Base-by-base conservation (phyloP, 23 tunicate genomes). In the Botrylloides violaceus region DNA sequence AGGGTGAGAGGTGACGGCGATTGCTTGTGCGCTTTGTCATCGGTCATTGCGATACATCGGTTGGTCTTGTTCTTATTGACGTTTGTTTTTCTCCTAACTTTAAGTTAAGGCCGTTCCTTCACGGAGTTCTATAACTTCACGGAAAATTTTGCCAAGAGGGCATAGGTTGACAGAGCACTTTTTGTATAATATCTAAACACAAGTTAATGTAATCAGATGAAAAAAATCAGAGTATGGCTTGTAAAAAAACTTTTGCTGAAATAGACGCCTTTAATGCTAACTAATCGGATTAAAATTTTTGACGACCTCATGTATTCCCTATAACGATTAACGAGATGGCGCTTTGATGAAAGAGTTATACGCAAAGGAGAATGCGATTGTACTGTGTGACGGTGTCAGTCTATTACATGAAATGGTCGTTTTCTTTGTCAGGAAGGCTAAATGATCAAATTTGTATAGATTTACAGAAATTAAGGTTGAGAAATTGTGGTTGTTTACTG, bases 131-230 rank as follows among this genome's bases (percentile, higher is more conserved):
- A n/a, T n/a, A n/a, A n/a, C 15, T 43, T 15, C 53, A 15, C 53
- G 15, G 9, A 9, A 15, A 7, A 43, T 7, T 43, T 43, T 15
- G 53, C 53, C 9, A 43, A 9, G 15, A 43, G 9, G 53, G 53
- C 53, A 43, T 43, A 43, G 53, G 15, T 43, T 43, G 53, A 43
- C 53, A 43, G 53, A 43, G 53, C 53, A 43, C 53, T 43, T 43
- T 43, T n/a, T n/a, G n/a, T 15, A 43, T 43, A 43, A 43, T 15
- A 43, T 43, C 53, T 43, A 43, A 43, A 43, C 53, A 43, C 53
- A 15, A 43, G 53, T 43, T 43, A 43, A 15, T 15, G 15, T 43
- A 43, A 43, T 43, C 53, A 43, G 53, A 43, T 43, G 53, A 15
- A 7, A n/a, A n/a, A n/a, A 43, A 43, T 43, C 53, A 7, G 15